Evolutionary conservation across 2,888 invertebrate species (phyloP), one percentile per base, ranked within the genome.

Genomic region (Nasonia oneida): DNA sequence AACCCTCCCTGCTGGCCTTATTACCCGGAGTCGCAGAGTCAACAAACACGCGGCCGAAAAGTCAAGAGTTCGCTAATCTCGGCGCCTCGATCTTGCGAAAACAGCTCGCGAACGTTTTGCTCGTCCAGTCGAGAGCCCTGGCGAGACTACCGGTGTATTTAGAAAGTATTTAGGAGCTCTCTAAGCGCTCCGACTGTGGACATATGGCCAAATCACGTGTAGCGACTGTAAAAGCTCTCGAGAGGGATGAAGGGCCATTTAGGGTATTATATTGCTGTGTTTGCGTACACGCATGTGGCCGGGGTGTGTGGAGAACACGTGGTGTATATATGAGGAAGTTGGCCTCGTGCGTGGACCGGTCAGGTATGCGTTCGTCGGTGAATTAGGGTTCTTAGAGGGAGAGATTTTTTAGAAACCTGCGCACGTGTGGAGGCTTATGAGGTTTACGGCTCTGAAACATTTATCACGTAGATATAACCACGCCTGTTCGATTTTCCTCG

Each of bases 261-360:
- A 12, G 47, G 47, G 2, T 47, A 47, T 47, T 47, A 47, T 47
- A 47, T 47, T 47, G 47, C 47, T 47, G 12, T 2, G 47, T 12
- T 47, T 64, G 29, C 1, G 29, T 70, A 79, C 12, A 5, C 18
- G 23, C 81, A 81, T n/a, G 47, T 81, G 81, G 39, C 33, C 18
- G 47, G 61, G 39, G 73, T 81, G 14, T 81, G 81, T 74, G 74
- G 47, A 73, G 47, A 81, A 74, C 29, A 29, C 57, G 29, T 81
- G 81, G 18, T n/a, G 15, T 64, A 37, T n/a, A 57, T 64, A 37
- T 15, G 64, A 15, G 23, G 29, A 14, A 39, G 78, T 29, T 29
- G 29, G 1, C 5, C 42, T 77, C 47, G 8, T 67, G 29, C 29
- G 15, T 4, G 29, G 18, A 23, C 14, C 42, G 64, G 33, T 50